Percentiles rank a stretch among this genome's conserved stretches.
phyloP scores from a whole-genome alignment of 2,888 invertebrate species.

The Matsumyia berberina region DNA sequence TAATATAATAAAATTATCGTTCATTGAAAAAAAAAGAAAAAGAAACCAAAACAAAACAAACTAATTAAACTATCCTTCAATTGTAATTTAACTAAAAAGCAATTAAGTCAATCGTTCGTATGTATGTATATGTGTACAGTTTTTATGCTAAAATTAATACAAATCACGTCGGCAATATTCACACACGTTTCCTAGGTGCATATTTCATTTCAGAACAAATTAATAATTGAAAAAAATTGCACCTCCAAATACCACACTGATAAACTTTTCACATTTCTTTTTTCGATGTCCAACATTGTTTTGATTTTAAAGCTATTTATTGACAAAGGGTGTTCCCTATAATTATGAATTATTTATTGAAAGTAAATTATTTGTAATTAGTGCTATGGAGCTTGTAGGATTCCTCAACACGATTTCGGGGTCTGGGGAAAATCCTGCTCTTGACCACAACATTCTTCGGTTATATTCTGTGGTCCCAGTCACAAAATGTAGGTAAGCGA shows the following conservation, averaged over 20 bases:
- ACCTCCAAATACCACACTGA: background rate
- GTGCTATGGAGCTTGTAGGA: no score
- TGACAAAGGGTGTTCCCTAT: no score
- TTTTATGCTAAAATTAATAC: slow-evolving; percentile 30
- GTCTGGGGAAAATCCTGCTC: no score
- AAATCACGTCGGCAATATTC: slow-evolving; percentile 33
- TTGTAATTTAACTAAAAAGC: slow-evolving; percentile 49
- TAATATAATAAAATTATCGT: slow-evolving; percentile 64
- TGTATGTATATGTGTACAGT: slow-evolving; percentile 46
- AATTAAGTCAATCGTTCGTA: slow-evolving; percentile 50
- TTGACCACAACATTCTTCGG: no score
- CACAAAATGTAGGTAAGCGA: no score
- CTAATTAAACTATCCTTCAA: slow-evolving; percentile 38
- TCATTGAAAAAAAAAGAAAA: slow-evolving; percentile 25
- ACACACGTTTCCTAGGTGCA: slow-evolving; percentile 25
- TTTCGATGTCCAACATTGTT: background rate
- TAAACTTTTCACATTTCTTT: background rate
- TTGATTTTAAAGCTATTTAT: no score
- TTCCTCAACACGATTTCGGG: no score
- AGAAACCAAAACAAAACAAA: background rate
- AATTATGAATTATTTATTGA: no score
- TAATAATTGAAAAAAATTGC: background rate
- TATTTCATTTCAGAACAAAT: slow-evolving; percentile 36
- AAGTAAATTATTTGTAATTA: no score
- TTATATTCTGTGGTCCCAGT: no score